Evolutionary conservation across 2,113 vertebrate species (phyloP), one percentile per base, ranked within the genome.

Genomic region (Dicerorhinus sumatrensis): DNA sequence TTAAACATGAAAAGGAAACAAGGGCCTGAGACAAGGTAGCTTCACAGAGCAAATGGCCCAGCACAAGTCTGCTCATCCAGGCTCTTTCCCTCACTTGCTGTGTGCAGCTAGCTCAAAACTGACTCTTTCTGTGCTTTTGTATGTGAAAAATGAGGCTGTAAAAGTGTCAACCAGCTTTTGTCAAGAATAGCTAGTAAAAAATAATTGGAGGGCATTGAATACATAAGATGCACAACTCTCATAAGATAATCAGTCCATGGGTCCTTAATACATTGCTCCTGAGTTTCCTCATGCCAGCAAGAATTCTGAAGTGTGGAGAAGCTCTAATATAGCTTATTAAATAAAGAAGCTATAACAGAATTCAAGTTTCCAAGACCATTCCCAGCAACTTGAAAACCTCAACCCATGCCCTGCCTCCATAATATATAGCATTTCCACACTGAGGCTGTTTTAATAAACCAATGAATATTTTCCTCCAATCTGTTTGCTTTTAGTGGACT

Each of bases 161-260:
- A 95, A 96, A 94, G 56, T 72, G 83, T 84, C 96, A 77, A 85
- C 73, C 25, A 36, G 88, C 92, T 96, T 97, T 94, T 95, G 95
- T 96, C 94, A 97, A 92, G 48, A 91, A 80, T 39, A 96, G 90
- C 88, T 89, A 96, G 81, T 96, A 96, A 98, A 97, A 96, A 95
- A 87, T 96, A 95, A 96, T 76, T 97, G 92, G 92, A 85, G 73
- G 80, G 36, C 33, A 95, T 31, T 96, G 95, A 80, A 86, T 88
- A 91, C 36, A 48, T 46, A 85, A 31, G 88, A 91, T 89, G 76
- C 23, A 46, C 84, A 87, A 29, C 67, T 89, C 94, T 79, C 72
- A 25, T 60, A 48, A 70, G 90, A 94, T 92, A 90, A 97, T 89
- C 93, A 89, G 63, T 79, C 62, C 70, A 2, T 3, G 54, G 79